phyloP scores from a whole-genome alignment of 2,113 vertebrate species.

The Rallus limicola region DNA sequence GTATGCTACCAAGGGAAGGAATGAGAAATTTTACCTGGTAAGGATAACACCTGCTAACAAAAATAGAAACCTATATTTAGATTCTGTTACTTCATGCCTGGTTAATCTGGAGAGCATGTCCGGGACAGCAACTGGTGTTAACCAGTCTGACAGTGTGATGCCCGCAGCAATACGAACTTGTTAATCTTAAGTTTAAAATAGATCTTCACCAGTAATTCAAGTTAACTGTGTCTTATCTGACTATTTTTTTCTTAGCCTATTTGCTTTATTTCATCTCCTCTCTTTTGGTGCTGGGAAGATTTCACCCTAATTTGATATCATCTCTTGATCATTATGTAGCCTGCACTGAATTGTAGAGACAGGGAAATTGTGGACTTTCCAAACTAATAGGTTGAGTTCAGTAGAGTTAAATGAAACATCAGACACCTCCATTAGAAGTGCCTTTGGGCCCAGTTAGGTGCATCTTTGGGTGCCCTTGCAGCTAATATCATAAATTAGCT shows the following conservation, averaged over 20 bases:
- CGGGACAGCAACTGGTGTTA: conserved; percentile 68
- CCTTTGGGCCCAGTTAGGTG: background rate
- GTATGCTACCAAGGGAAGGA: background rate
- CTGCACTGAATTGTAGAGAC: background rate
- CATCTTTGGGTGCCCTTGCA: background rate
- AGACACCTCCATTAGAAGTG: background rate
- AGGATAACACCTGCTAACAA: conserved; percentile 41
- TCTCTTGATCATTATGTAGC: background rate
- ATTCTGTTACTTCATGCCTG: conserved; percentile 49
- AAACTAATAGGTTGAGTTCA: background rate
- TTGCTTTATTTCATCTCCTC: background rate
- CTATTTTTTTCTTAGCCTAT: background rate
- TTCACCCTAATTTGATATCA: background rate
- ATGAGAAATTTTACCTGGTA: conserved; percentile 42
- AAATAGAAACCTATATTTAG: conserved; percentile 66
- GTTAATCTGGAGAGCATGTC: conserved; percentile 58
- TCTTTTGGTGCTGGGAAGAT: background rate
- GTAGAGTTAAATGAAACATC: background rate
- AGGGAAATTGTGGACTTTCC: background rate
- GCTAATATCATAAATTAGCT: background rate
- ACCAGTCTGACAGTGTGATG: conserved; percentile 50
- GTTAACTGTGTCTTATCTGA: conserved; percentile 41
- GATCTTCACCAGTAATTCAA: conserved; percentile 43
- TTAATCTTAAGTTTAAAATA: conserved; percentile 71
- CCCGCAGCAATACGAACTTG: conserved; percentile 46